Evolutionary conservation across 1,140 invertebrate genomes (phyloP), one percentile per base, ranked within the genome.

Genomic region (Anadara kagoshimensis): DNA sequence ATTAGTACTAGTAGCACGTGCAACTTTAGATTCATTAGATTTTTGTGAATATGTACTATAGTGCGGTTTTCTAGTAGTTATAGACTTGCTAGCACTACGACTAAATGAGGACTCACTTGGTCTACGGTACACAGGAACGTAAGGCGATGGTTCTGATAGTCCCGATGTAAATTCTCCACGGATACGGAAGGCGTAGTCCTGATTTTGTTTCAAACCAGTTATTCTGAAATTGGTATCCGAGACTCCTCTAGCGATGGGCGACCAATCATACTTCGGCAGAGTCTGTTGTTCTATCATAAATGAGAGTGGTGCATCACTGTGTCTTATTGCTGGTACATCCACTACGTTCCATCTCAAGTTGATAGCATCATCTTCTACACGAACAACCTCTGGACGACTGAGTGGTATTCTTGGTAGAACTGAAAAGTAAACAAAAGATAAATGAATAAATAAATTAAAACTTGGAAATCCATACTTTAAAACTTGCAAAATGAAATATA

Each of bases 231-330:
- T 73, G 1, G 71, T 79, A 41, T 82, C 84, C 14, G 77, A 71
- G 24, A 87, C 64, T 20, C 81, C 80, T 12, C 79, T 67, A 16
- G 82, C 85, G 18, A 87, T 75, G 18, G 83, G 82, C 36, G 65
- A 47, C 85, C 85, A 87, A 63, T 86, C 81, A 26, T 84, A 85
- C 51, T 78, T 71, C 14, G 85, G 84, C 29, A 81, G 72, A n/a
- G 69, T 70, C 69, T 87, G 85, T 11, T 76, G 75, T 49, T 87
- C 85, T 36, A 87, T 84, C 54, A 87, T 79, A 71, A 84, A 87
- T 12, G 83, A 72, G 44, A 87, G 69, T 5, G 82, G 82, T 49
- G 80, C 74, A 24, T 87, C 84, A 44, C 82, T 79, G 26, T 49
- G 41, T 4, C 75, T 73, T 51, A 82, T 80, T 7, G 83, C 79